Conservation (phyloP, 1,140 invertebrate genomes). For the Gonioctena quinquepunctata region DNA sequence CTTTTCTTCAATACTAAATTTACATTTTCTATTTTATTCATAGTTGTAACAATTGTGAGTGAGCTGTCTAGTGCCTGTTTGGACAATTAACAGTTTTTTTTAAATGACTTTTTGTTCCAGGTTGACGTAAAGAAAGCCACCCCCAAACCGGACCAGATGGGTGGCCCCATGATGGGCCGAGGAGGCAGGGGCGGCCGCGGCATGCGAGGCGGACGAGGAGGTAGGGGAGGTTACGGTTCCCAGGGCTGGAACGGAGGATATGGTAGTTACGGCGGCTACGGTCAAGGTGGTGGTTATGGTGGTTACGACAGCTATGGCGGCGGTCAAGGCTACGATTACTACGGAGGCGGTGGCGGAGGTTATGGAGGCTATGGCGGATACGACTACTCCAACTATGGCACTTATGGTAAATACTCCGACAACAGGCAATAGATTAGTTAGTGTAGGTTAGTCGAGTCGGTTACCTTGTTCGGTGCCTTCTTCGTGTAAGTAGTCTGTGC, state of each 20-base stretch:
- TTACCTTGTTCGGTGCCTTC: neutral
- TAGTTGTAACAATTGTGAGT: neutral
- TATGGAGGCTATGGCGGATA: conserved; percentile 79
- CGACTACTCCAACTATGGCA: conserved; percentile 26
- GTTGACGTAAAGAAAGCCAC: conserved; percentile 94
- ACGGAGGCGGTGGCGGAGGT: conserved; percentile 62
- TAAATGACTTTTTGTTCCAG: conserved; percentile 51
- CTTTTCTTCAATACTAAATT: too few relatives aligned
- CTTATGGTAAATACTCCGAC: conserved; percentile 1
- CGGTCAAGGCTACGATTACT: conserved; percentile 61
- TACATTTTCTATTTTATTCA: neutral
- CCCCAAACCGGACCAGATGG: conserved; percentile 82
- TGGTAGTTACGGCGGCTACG: conserved; percentile 62
- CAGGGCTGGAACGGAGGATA: conserved; percentile 9
- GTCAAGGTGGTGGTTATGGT: conserved; percentile 64
- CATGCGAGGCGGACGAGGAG: conserved; percentile 68
- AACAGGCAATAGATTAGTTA: neutral
- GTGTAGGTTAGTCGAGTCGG: neutral
- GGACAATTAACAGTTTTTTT: too few relatives aligned
- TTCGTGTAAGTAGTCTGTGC: neutral
- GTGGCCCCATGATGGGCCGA: conserved; percentile 59
- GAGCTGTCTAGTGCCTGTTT: too few relatives aligned
- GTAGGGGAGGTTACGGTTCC: conserved; percentile 64
- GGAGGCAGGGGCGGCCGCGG: conserved; percentile 57
- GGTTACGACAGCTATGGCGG: conserved; percentile 60